Conservation (phyloP, 1,140 invertebrate species). For the Acromyrmex heyeri region DNA sequence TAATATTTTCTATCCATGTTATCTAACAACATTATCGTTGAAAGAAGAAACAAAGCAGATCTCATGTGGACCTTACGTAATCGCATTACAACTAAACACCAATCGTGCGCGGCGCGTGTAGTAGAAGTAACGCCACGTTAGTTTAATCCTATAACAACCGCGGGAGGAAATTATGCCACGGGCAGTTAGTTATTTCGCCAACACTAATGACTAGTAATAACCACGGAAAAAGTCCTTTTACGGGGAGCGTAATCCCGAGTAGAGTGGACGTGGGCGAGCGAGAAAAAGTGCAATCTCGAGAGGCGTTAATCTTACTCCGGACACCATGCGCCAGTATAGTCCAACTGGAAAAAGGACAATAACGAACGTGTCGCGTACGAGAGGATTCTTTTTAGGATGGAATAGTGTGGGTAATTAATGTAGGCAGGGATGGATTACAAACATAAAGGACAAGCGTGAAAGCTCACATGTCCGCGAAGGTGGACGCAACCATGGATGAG, state of each 20-base stretch:
- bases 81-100: constrained; percentile 32
- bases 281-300: constrained; percentile 55
- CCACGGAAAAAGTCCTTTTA: constrained; percentile 40
- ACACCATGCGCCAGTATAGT: constrained; percentile 1
- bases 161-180: constrained; percentile 31
- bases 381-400: constrained; percentile 34
- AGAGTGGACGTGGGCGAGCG: constrained; percentile 32
- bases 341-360: constrained; percentile 47
- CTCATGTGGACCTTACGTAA: constrained; percentile 23
- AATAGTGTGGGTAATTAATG: constrained; percentile 46
- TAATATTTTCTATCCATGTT: constrained; percentile 12
- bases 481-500: constrained; percentile 22
- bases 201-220: constrained; percentile 59
- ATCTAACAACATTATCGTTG: constrained; percentile 14
- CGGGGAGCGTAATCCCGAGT: not conserved
- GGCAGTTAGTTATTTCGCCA: constrained; percentile 56
- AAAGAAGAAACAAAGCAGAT: constrained; percentile 34
- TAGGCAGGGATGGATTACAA: constrained; percentile 43
- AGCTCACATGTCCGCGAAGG: constrained; percentile 15
- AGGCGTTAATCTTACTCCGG: constrained; percentile 55
- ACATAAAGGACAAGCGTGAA: constrained; percentile 39
- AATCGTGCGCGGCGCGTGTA: not conserved
- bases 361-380: constrained; percentile 23
- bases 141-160: constrained; percentile 50
- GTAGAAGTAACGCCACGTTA: constrained; percentile 39